Evolutionary conservation across 2,113 vertebrate species (phyloP), one percentile per base, ranked within the genome.

Genomic region (Cavia aperea): DNA sequence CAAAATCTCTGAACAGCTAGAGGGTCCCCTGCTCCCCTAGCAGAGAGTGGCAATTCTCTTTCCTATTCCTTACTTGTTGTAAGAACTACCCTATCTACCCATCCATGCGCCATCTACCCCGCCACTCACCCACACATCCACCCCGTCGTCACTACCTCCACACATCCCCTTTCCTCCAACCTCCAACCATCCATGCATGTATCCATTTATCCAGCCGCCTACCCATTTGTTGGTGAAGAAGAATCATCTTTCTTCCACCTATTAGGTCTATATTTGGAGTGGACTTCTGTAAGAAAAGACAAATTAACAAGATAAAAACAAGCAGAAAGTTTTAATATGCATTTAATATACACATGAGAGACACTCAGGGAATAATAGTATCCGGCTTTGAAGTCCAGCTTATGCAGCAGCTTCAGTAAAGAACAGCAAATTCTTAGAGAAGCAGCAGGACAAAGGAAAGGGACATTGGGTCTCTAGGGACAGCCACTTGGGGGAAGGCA

Each of bases 121-220:
- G 19, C 3, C 7, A n/a, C 31, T 14, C 13, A 49, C 49, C 29
- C 14, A 36, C 31, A 2, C 3, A 58, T 31, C 2, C 16, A 51
- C 13, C 9, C 12, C 19, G 11, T 0, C 0, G 24, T 49, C 36
- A 13, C 19, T 12, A 14, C 39, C 43, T 56, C 26, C 36, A 58
- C 14, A 12, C 6, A 60, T n/a, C 11, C 68, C 75, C 23, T 58
- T 6, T 19, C 43, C 19, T 7, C 73, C 7, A 29, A 19, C 13
- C 18, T 26, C 7, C 2, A 31, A 7, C n/a, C 23, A 39, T 31
- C 18, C 14, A 43, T 4, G 10, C 4, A 62, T n/a, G 7, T 2
- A 21, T 13, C 5, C 43, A 46, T 18, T 9, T 5, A 8, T 13
- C 5, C 43, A 46, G 14, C 21, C 12, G 58, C 85, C 29, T 19